Conservation (phyloP, 1,140 invertebrate genomes). For the Teleopsis dalmanni region DNA sequence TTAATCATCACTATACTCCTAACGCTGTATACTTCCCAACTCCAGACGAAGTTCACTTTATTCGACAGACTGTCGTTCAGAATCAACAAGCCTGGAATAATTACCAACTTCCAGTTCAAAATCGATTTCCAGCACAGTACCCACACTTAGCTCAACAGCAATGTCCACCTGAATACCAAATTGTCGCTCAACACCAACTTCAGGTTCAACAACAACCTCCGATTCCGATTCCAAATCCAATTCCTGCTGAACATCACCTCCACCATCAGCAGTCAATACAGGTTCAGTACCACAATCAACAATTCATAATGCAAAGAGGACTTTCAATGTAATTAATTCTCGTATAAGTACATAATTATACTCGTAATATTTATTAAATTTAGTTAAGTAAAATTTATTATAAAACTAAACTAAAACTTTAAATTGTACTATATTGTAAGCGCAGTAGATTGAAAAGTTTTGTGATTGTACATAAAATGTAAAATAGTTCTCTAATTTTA, state of each 20-base stretch:
- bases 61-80: conserved; percentile 1
- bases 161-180: too few relatives aligned
- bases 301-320: not conserved
- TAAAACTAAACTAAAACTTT: too few relatives aligned
- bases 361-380: too few relatives aligned
- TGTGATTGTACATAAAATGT: too few relatives aligned
- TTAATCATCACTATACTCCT: conserved; percentile 16
- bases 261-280: conserved; percentile 13
- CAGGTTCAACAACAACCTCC: not conserved
- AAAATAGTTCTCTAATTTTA: too few relatives aligned
- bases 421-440: too few relatives aligned
- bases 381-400: too few relatives aligned
- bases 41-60: conserved; percentile 4
- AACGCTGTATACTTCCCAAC: conserved; percentile 26
- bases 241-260: conserved; percentile 9
- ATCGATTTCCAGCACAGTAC: too few relatives aligned
- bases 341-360: not conserved
- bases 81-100: conserved; percentile 13
- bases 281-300: not conserved
- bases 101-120: conserved; percentile 14
- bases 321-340: too few relatives aligned
- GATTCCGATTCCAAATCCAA: not conserved
- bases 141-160: too few relatives aligned
- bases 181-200: not conserved
- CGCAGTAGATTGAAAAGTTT: too few relatives aligned